Percentiles rank a stretch among this genome's conserved stretches.
These are phyloP conservation scores for Myiozetetes cayanensis DNA, from an alignment of 2,113 vertebrate species.

Conservation along the genomic window DNA sequence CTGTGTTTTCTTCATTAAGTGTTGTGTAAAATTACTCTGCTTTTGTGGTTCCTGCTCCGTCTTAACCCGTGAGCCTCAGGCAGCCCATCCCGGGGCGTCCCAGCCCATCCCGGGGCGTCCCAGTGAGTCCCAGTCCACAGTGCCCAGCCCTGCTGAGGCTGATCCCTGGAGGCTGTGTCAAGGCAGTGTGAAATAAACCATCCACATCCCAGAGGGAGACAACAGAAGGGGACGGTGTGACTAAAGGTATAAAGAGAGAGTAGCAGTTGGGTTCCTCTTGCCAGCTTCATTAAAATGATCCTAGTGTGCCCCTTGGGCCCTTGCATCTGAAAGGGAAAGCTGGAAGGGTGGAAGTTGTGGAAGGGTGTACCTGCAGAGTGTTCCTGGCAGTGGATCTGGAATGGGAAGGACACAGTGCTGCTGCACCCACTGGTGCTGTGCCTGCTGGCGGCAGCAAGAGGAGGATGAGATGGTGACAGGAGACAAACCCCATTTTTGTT, in stretches of 20 bases:
- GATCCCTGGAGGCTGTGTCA: neutral
- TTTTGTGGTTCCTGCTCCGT: neutral
- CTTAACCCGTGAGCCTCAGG: neutral
- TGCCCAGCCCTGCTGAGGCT: neutral
- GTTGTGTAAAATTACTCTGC: neutral
- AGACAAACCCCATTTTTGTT: neutral
- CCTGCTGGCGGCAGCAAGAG: neutral
- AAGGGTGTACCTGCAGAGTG: neutral
- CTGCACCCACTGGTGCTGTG: neutral
- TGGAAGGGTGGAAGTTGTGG: neutral
- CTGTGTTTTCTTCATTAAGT: neutral
- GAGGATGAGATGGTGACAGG: neutral
- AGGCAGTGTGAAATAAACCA: neutral
- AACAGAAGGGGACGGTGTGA: constrained; percentile 11
- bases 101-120: neutral
- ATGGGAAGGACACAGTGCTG: neutral
- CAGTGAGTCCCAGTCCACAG: neutral
- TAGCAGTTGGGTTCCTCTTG: constrained; percentile 19
- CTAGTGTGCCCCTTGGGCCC: neutral
- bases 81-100: neutral
- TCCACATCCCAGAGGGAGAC: neutral
- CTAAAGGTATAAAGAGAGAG: constrained; percentile 27
- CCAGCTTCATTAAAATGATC: neutral
- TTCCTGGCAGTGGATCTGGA: neutral
- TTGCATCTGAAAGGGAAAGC: neutral